phyloP scores from a whole-genome alignment of 1,140 invertebrate species.

The Drosophila ironensis region DNA sequence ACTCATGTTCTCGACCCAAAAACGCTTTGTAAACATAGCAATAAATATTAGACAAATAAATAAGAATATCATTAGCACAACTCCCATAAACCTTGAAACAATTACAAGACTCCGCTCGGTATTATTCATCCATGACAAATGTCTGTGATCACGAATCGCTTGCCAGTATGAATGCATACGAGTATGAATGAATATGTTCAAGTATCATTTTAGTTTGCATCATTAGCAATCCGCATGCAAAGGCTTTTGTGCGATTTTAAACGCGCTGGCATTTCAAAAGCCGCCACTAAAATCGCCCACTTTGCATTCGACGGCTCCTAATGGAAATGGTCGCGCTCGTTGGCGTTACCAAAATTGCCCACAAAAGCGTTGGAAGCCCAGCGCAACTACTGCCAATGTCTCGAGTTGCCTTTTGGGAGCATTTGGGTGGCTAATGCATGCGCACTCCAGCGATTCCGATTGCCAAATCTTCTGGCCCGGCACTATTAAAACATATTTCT shows the following conservation, averaged over 20 bases:
- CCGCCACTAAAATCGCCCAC: conserved; percentile 32
- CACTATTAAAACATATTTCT: conserved; percentile 58
- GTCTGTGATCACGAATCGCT: conserved; percentile 33
- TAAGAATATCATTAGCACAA: background rate
- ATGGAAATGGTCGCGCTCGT: conserved; percentile 9
- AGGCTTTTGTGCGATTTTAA: conserved; percentile 26
- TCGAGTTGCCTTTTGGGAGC: background rate
- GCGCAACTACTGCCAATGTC: background rate
- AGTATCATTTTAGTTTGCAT: conserved; percentile 27
- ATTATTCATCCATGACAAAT: conserved; percentile 29
- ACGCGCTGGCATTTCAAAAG: conserved; percentile 30
- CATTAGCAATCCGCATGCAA: conserved; percentile 32
- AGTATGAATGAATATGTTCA: conserved; percentile 19
- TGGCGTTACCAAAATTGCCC: background rate
- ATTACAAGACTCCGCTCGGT: conserved; percentile 18
- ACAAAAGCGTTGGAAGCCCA: background rate
- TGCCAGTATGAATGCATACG: no score
- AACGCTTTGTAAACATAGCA: background rate
- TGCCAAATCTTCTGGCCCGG: conserved; percentile 52
- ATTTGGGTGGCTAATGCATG: conserved; percentile 38
- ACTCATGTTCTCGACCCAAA: background rate
- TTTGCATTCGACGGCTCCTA: conserved; percentile 9
- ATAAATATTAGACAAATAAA: background rate
- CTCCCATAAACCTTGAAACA: conserved; percentile 8
- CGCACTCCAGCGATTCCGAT: conserved; percentile 54